Percentiles rank a stretch among this genome's conserved stretches.
Conservation (phyloP, 2,797 vertebrate species). For the Syngnathus rostellatus region DNA sequence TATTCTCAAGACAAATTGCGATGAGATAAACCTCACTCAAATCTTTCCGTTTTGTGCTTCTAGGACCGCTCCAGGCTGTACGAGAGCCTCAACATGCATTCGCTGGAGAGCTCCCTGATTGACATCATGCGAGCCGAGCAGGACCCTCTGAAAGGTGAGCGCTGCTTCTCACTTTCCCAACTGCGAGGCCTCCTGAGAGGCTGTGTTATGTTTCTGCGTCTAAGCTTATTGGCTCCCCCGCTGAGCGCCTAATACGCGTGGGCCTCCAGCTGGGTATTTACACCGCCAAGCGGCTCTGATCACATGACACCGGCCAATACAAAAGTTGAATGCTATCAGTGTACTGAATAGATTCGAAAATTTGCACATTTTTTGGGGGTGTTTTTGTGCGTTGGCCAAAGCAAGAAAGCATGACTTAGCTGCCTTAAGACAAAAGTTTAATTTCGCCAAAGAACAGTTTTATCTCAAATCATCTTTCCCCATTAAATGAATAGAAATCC, state of each 20-base stretch:
- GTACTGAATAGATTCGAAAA: no score
- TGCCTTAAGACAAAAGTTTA: no score
- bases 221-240: slow-evolving; percentile 44
- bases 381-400: no score
- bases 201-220: slow-evolving; percentile 42
- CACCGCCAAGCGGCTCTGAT: slow-evolving; percentile 44
- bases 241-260: slow-evolving; percentile 47
- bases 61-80: slow-evolving; percentile 96
- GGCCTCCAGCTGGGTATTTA: slow-evolving; percentile 52
- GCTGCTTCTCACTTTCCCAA: slow-evolving; percentile 27
- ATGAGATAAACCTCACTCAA: background rate
- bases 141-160: slow-evolving; percentile 95
- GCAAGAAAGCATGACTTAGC: no score
- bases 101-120: slow-evolving; percentile 96
- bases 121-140: slow-evolving; percentile 99
- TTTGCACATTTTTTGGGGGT: no score
- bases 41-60: slow-evolving; percentile 29
- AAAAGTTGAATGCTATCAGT: no score
- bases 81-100: slow-evolving; percentile 99
- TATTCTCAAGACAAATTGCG: slow-evolving; percentile 4
- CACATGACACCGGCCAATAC: slow-evolving; percentile 38
- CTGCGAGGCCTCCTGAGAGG: slow-evolving; percentile 3
- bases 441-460: no score
- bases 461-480: no score
- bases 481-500: no score